Conservation (phyloP, 92 coral and sea anemone species). For the Virgularia gustaviana region DNA sequence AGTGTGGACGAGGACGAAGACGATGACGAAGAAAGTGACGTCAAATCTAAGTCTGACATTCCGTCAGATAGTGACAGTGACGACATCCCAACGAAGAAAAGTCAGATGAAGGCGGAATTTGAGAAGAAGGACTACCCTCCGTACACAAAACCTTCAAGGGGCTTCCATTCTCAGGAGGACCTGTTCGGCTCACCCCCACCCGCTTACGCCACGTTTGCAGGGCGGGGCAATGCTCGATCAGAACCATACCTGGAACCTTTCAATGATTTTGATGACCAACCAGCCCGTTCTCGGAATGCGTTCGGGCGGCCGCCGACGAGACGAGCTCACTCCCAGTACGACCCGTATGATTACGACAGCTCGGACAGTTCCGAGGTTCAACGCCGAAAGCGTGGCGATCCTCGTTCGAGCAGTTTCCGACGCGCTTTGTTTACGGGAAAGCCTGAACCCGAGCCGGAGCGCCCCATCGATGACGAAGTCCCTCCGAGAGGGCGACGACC, state of each 20-base stretch:
- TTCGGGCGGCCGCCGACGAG: conserved; percentile 33
- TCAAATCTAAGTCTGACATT: conserved; percentile 73
- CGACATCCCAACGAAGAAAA: conserved; percentile 47
- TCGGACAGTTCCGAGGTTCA: conserved; percentile 42
- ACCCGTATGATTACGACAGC: conserved; percentile 10
- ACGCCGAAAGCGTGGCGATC: conserved; percentile 48
- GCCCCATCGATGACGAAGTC: conserved; percentile 2
- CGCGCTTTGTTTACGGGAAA: conserved; percentile 52
- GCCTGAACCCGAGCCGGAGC: conserved; percentile 31
- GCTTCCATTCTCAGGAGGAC: conserved; percentile 1
- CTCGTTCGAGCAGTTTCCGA: conserved; percentile 71
- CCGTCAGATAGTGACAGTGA: conserved; percentile 66
- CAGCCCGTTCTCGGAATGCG: not conserved
- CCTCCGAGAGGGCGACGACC: conserved; percentile 9
- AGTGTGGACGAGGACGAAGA: conserved; percentile 52
- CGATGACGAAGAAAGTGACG: conserved; percentile 77
- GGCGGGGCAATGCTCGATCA: conserved; percentile 19
- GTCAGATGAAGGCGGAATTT: conserved; percentile 53
- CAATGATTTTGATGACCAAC: conserved; percentile 16
- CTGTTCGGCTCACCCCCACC: conserved; percentile 24
- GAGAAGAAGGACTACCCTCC: conserved; percentile 63
- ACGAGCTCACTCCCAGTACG: conserved; percentile 11
- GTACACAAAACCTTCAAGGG: not conserved
- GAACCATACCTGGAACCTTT: conserved; percentile 28
- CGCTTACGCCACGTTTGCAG: conserved; percentile 31